Conservation (phyloP, 2,888 invertebrate species). For the Masnerella sp. region DNA sequence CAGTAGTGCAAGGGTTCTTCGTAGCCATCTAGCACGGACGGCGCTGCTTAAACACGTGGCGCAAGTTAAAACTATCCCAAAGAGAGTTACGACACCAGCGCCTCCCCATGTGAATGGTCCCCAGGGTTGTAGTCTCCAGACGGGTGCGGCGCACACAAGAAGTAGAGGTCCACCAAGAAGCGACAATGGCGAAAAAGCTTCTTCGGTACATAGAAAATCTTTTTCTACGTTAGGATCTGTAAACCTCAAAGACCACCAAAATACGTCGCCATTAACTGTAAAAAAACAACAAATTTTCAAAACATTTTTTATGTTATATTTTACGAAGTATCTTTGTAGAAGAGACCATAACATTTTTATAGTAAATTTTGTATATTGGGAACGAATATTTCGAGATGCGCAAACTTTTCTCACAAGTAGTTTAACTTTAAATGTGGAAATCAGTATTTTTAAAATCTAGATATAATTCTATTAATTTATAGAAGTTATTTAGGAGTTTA, state of each 20-base stretch:
- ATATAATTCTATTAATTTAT: too few relatives aligned
- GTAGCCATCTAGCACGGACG: slow-evolving; percentile 75
- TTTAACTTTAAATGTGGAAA: too few relatives aligned
- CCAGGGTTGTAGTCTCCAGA: slow-evolving; percentile 75
- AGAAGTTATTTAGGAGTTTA: too few relatives aligned
- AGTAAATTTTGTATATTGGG: too few relatives aligned
- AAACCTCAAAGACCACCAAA: slow-evolving; percentile 83
- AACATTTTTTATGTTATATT: not conserved
- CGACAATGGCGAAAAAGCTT: slow-evolving; percentile 83
- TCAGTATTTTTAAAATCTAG: too few relatives aligned
- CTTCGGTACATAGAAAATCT: slow-evolving; percentile 83
- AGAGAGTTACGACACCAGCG: slow-evolving; percentile 72
- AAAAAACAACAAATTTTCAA: slow-evolving; percentile 6
- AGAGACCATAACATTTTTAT: too few relatives aligned
- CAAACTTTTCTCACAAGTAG: too few relatives aligned
- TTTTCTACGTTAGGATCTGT: slow-evolving; percentile 83
- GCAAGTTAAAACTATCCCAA: slow-evolving; percentile 72
- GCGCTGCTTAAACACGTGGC: slow-evolving; percentile 75
- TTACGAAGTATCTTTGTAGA: too few relatives aligned
- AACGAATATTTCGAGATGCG: too few relatives aligned
- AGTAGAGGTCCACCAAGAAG: slow-evolving; percentile 83
- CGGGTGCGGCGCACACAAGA: slow-evolving; percentile 78
- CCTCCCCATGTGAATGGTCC: slow-evolving; percentile 76
- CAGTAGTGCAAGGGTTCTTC: slow-evolving; percentile 72
- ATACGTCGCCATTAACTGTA: slow-evolving; percentile 79